phyloP scores from a whole-genome alignment of 2,797 vertebrate genomes.

The Melanotaenia maccullochi region DNA sequence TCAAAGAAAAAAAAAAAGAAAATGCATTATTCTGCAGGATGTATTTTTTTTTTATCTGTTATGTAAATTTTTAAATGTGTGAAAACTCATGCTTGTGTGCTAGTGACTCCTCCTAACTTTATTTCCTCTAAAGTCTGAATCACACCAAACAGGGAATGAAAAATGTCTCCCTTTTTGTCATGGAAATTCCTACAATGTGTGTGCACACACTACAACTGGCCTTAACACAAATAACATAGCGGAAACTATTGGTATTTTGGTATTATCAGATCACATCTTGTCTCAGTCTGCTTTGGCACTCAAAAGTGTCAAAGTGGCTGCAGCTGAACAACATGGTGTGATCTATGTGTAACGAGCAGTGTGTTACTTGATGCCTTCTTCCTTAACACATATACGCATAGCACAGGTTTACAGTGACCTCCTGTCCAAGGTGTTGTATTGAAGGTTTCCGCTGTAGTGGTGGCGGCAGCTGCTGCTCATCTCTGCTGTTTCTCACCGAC shows the following conservation, averaged over 20 bases:
- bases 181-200: conserved; percentile 56
- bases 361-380: neutral
- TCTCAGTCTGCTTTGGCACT: neutral
- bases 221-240: conserved; percentile 48
- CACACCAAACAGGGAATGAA: conserved; percentile 34
- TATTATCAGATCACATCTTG: conserved; percentile 11
- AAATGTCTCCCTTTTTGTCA: conserved; percentile 35
- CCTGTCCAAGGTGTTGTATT: conserved; percentile 52
- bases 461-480: conserved; percentile 47
- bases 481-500: conserved; percentile 64
- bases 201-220: conserved; percentile 32
- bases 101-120: conserved; percentile 28
- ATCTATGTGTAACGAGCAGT: neutral
- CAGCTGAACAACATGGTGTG: neutral
- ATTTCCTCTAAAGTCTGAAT: conserved; percentile 68
- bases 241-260: conserved; percentile 36
- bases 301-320: conserved; percentile 4
- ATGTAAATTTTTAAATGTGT: neutral
- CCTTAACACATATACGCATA: conserved; percentile 1
- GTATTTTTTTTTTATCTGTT: neutral
- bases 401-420: conserved; percentile 43
- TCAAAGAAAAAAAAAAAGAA: neutral
- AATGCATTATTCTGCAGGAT: neutral
- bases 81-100: conserved; percentile 5
- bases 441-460: conserved; percentile 48